These are phyloP conservation scores for Lycaon pictus DNA, from an alignment of 2,113 vertebrate genomes.

Conservation along the genomic window DNA sequence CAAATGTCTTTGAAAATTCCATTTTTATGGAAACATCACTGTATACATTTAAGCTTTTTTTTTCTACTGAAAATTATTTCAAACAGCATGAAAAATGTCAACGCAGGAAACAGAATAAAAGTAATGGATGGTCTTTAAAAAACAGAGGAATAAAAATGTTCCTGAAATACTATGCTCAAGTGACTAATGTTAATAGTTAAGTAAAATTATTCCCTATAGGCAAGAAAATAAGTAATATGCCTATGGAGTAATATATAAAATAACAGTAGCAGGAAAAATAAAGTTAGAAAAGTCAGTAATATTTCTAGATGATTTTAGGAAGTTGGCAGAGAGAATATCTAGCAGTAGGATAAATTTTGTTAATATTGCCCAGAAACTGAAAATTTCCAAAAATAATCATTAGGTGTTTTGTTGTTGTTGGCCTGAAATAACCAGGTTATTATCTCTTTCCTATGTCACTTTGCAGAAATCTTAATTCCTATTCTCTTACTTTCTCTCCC, in stretches of 20 bases:
- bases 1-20: slow-evolving; percentile 68
- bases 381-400: background rate
- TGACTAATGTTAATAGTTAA: slow-evolving; percentile 67
- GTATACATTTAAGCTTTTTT: slow-evolving; percentile 50
- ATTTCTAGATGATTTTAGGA: slow-evolving; percentile 56
- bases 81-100: slow-evolving; percentile 62
- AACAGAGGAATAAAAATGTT: slow-evolving; percentile 49
- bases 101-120: slow-evolving; percentile 50
- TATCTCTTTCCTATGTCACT: slow-evolving; percentile 17
- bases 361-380: background rate
- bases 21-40: slow-evolving; percentile 45
- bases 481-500: background rate
- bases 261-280: slow-evolving; percentile 12
- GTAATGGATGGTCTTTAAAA: slow-evolving; percentile 47
- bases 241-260: slow-evolving; percentile 36
- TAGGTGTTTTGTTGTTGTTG: background rate
- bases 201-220: slow-evolving; percentile 54
- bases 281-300: background rate
- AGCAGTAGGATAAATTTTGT: background rate
- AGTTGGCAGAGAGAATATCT: slow-evolving; percentile 16
- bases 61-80: slow-evolving; percentile 64
- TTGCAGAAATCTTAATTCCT: slow-evolving; percentile 37
- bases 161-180: slow-evolving; percentile 52
- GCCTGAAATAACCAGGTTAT: background rate
- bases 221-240: slow-evolving; percentile 53